phyloP scores from a whole-genome alignment of 2,113 vertebrate genomes.

The Grallaria varia region DNA sequence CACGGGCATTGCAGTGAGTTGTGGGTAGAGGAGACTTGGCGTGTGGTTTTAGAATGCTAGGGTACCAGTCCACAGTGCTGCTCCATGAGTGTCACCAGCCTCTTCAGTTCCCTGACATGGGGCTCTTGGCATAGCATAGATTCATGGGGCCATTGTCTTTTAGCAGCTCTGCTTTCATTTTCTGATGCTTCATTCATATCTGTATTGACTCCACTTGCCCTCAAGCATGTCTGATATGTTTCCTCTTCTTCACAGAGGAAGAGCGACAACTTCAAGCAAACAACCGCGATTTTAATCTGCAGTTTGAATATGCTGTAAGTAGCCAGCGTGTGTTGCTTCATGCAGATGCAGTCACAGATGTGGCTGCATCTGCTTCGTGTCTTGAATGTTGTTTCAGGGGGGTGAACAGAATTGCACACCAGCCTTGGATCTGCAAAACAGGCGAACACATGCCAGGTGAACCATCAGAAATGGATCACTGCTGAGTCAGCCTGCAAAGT shows the following conservation, averaged over 20 bases:
- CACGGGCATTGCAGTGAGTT: background rate
- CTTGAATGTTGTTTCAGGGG: background rate
- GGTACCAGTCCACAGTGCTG: background rate
- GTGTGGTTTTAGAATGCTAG: background rate
- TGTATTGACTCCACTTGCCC: background rate
- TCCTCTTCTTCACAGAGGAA: slow-evolving; percentile 72
- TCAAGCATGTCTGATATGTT: background rate
- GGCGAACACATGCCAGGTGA: background rate
- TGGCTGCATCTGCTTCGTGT: background rate
- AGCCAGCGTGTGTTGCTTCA: background rate
- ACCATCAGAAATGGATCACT: background rate
- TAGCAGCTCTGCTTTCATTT: background rate
- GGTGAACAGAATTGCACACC: background rate
- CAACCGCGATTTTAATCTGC: slow-evolving; percentile 82
- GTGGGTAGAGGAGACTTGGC: background rate
- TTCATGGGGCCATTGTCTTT: background rate
- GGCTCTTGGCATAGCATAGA: accelerated
- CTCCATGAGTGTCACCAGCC: background rate
- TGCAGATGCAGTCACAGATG: slow-evolving; percentile 1
- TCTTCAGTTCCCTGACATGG: background rate
- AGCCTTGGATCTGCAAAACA: background rate
- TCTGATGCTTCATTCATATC: background rate
- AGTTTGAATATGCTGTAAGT: slow-evolving; percentile 88
- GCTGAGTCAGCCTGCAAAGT: background rate
- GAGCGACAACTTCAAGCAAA: slow-evolving; percentile 86